Base-by-base conservation (phyloP, 2,888 invertebrate species). In the Phyllotreta striolata region DNA sequence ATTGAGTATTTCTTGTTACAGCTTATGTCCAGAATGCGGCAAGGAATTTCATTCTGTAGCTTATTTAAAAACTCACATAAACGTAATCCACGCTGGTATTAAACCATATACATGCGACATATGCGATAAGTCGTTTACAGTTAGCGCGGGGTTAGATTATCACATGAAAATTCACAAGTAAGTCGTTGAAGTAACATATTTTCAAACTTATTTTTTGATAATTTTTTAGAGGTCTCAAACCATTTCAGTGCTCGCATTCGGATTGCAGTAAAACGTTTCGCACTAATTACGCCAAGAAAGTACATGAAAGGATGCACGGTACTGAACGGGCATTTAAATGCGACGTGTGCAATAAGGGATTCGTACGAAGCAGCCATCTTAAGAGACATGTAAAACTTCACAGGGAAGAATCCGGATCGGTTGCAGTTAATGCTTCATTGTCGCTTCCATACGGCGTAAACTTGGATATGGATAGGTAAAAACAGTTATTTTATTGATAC, bases 131-230 rank as follows among this genome's bases (percentile, higher is more conserved):
- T 61, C 34, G 37, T 69, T 69, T 34, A 62, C 69, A 0, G 63
- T 66, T 1, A 61, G 62, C 35, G 63, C 64, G 9, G 62, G 66
- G 10, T 24, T 69, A n/a, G 63, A 69, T 7, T 63, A 66, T 38
- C 69, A 69, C 52, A 47, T 69, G 41, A 69, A 69, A 39, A 69
- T 69, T 44, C 69, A 69, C 40, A 69, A 63, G 60, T 60, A 44
- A 52, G 60, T n/a, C n/a, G 6, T 38, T 35, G n/a, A 46, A 41
- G 6, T n/a, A n/a, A n/a, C 3, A 41, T n/a, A 41, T 46, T 46
- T 12, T 41, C 7, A 24, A 41, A 41, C 1, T 10, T 41, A 41
- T 4, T 41, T 41, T 41, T 41, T 41, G 41, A 39, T 6, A 39
- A 39, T 59, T 12, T 60, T 60, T 52, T 7, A 60, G 60, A 12